Evolutionary conservation across 2,888 invertebrate species (phyloP).

Genomic region (Tinea trinotella): DNA sequence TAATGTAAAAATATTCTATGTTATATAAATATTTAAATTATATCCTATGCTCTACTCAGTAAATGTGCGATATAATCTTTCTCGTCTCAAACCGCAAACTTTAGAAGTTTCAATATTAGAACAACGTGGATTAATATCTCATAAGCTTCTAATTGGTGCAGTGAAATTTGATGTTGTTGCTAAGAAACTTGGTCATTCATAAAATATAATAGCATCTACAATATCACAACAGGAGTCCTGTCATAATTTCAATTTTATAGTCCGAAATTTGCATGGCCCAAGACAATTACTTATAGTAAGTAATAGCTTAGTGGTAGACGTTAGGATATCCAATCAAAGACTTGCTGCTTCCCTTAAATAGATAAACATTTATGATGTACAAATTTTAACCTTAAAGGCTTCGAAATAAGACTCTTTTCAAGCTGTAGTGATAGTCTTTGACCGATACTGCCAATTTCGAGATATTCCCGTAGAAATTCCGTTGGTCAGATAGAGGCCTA

Average conservation of each 20-base stretch:
- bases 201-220: constrained; percentile 3
- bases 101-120: not conserved
- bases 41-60: too few species aligned
- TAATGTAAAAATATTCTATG: too few species aligned
- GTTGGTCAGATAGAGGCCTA: constrained; percentile 38
- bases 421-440: not conserved
- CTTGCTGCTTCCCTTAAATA: constrained; percentile 21
- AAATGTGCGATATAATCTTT: too few species aligned
- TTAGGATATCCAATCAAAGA: constrained; percentile 54
- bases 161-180: constrained; percentile 9
- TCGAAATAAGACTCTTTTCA: not conserved
- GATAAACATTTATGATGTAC: not conserved
- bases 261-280: constrained; percentile 17
- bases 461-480: constrained; percentile 17
- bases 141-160: constrained; percentile 7
- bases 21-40: too few species aligned
- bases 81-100: too few species aligned
- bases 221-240: not conserved
- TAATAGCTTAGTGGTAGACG: constrained; percentile 54
- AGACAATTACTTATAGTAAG: constrained; percentile 65
- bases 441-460: constrained; percentile 19
- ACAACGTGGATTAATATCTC: not conserved
- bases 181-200: not conserved
- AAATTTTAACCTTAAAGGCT: not conserved
- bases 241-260: constrained; percentile 6